These are phyloP conservation scores for Tiliacea citrago DNA, from an alignment of 2,888 invertebrate genomes.

Conservation along the genomic window DNA sequence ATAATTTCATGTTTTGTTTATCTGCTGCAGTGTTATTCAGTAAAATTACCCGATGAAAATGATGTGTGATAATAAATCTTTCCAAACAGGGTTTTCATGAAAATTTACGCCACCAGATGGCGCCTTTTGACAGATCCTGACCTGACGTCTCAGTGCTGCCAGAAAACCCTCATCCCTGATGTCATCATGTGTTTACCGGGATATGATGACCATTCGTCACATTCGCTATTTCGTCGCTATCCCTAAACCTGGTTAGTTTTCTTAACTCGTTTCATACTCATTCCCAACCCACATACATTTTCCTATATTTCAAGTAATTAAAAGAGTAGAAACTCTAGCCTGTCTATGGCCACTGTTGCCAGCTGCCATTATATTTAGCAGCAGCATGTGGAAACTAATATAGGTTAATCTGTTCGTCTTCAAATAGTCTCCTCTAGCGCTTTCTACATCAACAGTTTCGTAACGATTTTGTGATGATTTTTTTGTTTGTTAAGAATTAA, in stretches of 20 bases:
- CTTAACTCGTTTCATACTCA: no score
- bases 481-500: constrained; percentile 10
- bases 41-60: background rate
- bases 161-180: background rate
- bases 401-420: constrained; percentile 76
- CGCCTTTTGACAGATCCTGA: no score
- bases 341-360: constrained; percentile 33
- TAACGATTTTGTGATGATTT: constrained; percentile 32
- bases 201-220: no score
- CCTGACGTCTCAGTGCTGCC: no score
- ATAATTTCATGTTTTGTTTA: background rate
- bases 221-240: no score
- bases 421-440: constrained; percentile 48
- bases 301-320: background rate
- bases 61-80: background rate
- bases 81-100: no score
- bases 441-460: constrained; percentile 41
- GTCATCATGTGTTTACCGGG: no score
- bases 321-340: constrained; percentile 44
- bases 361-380: constrained; percentile 64
- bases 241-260: no score
- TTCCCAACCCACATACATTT: background rate
- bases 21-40: background rate
- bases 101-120: no score
- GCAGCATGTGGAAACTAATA: constrained; percentile 62